A percentile compares a stretch with the other conserved stretches of the same genome.
Conservation (phyloP, 1,140 invertebrate genomes). For the Lamellibrachia luymesi region DNA sequence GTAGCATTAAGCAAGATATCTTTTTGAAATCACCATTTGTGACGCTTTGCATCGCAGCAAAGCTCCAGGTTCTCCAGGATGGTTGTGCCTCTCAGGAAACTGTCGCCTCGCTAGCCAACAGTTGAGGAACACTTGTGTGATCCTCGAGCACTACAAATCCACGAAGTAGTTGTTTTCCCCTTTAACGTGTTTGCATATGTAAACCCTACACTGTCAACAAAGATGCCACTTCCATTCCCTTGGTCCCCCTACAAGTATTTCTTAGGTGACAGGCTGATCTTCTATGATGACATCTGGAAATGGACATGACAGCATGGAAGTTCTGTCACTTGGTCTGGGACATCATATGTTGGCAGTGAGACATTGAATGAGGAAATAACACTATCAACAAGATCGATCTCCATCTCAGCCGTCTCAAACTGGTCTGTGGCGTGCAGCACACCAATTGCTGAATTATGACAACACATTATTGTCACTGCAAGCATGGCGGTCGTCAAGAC, state of each 20-base stretch:
- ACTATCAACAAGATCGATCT: background rate
- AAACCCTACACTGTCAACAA: background rate
- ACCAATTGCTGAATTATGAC: too few species aligned
- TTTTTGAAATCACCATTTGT: too few species aligned
- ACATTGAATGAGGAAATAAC: background rate
- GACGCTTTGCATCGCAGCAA: too few species aligned
- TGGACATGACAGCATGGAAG: background rate
- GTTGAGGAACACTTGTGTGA: background rate
- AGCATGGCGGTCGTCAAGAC: background rate
- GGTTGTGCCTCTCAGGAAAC: background rate
- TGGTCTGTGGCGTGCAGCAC: background rate
- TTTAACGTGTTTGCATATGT: background rate
- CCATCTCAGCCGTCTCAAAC: background rate
- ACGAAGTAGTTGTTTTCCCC: background rate
- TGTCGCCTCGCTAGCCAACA: background rate
- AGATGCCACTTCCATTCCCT: background rate
- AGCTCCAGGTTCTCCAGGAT: too few species aligned
- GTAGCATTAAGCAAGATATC: too few species aligned
- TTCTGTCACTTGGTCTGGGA: background rate
- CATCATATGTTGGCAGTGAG: background rate
- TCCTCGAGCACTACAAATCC: background rate
- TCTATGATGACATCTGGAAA: background rate
- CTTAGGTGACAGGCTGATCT: background rate
- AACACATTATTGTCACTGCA: constrained; percentile 5
- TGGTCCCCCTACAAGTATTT: background rate